These are phyloP conservation scores for Lagria hirta DNA, from an alignment of 2,888 invertebrate genomes.

Conservation along the genomic window DNA sequence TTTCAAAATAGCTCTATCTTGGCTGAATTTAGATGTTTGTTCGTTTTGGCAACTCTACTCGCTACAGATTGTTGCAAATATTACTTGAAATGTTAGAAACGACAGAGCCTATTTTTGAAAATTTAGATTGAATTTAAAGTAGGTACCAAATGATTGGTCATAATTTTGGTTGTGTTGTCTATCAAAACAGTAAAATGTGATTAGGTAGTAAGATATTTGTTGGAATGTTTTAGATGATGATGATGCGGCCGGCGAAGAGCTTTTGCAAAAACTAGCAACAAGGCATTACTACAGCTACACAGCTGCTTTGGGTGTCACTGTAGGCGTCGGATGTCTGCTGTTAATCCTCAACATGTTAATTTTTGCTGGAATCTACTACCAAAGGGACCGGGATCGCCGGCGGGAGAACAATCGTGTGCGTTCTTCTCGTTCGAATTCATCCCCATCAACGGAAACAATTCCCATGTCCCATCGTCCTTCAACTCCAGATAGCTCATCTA, in stretches of 20 bases:
- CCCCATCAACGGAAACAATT: slow-evolving; percentile 50
- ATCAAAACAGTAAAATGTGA: too few relatives aligned
- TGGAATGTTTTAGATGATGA: slow-evolving; percentile 39
- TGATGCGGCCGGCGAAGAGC: slow-evolving; percentile 57
- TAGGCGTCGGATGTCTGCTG: slow-evolving; percentile 72
- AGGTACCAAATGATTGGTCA: too few relatives aligned
- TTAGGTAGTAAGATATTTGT: too few relatives aligned
- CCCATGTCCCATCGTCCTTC: slow-evolving; percentile 53
- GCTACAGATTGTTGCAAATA: too few relatives aligned
- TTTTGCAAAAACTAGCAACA: slow-evolving; percentile 58
- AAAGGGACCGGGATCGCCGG: slow-evolving; percentile 61
- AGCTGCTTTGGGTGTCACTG: slow-evolving; percentile 75
- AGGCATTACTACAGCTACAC: slow-evolving; percentile 69
- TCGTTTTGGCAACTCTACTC: too few relatives aligned
- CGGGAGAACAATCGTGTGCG: slow-evolving; percentile 36
- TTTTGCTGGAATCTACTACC: slow-evolving; percentile 76
- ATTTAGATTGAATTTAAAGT: slow-evolving; percentile 1
- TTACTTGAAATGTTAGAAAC: too few relatives aligned
- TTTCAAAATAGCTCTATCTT: too few relatives aligned
- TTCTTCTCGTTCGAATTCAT: slow-evolving; percentile 44
- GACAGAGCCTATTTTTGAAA: too few relatives aligned
- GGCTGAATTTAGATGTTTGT: too few relatives aligned
- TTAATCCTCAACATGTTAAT: slow-evolving; percentile 72
- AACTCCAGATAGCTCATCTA: slow-evolving; percentile 51
- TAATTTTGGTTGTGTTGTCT: too few relatives aligned